phyloP scores from a whole-genome alignment of 2,888 invertebrate species.

The Euphydryas editha region DNA sequence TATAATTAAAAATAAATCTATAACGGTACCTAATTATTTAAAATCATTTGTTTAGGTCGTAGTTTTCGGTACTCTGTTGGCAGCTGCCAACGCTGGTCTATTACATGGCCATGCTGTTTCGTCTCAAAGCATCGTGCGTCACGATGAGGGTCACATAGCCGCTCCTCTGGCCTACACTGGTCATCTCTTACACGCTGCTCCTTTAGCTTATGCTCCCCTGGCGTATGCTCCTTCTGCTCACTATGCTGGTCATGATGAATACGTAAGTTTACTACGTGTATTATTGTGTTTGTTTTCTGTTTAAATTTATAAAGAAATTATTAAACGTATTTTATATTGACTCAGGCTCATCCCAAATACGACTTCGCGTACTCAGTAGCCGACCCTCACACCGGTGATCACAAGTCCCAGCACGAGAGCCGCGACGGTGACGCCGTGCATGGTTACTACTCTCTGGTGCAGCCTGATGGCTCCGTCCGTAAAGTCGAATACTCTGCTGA shows the following conservation, averaged over 20 bases:
- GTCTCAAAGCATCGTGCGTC: constrained; percentile 59
- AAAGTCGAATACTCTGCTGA: constrained; percentile 83
- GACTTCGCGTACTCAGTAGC: constrained; percentile 69
- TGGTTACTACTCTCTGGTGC: constrained; percentile 81
- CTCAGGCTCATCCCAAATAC: constrained; percentile 54
- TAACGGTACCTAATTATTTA: background rate
- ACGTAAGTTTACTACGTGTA: constrained; percentile 43
- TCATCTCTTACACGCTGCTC: constrained; percentile 51
- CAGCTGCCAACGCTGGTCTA: constrained; percentile 69
- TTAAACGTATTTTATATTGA: background rate
- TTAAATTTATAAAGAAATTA: background rate
- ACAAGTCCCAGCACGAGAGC: constrained; percentile 71
- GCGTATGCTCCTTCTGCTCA: constrained; percentile 51
- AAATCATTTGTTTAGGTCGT: constrained; percentile 46
- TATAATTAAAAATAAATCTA: background rate
- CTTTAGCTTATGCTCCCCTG: constrained; percentile 47
- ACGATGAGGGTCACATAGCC: constrained; percentile 52
- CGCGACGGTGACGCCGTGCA: constrained; percentile 76
- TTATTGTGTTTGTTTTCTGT: background rate
- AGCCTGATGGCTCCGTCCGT: constrained; percentile 82
- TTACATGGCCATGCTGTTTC: constrained; percentile 56
- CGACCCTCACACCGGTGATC: constrained; percentile 77
- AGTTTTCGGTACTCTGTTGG: constrained; percentile 52
- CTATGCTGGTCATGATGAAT: constrained; percentile 47
- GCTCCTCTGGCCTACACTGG: constrained; percentile 44